Base-by-base conservation (phyloP, 2,888 invertebrate genomes). In the Sicus ferrugineus region DNA sequence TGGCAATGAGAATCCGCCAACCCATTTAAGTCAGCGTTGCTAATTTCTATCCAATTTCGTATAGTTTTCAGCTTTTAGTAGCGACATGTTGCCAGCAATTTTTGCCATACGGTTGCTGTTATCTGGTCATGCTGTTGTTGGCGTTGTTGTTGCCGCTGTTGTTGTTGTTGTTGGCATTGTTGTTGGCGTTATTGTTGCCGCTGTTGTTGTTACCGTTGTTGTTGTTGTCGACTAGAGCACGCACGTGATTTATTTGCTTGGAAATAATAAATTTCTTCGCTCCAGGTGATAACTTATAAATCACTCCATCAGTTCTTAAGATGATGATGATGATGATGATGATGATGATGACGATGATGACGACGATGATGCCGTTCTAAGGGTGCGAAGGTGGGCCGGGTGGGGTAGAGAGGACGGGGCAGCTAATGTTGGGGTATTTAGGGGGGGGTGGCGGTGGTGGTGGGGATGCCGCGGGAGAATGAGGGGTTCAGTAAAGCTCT, bases 231-330 rank as follows among this genome's bases (percentile, higher is more conserved):
- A 11, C 46, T 19, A 21, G 30, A 46, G 58, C 58, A n/a, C n/a
- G n/a, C 46, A 34, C 71, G 73, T 82, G 82, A 82, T 82, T 82
- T 82, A 82, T 82, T 75, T 74, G 75, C 74, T 68, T 75, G 76
- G 72, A 75, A 76, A 77, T 77, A 82, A 82, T 83, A 82, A 81
- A 83, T 82, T 82, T 83, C 78, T 78, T 76, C 83, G 78, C 83
- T 83, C 82, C 82, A 82, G 82, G 82, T 82, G 82, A 73, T 80
- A 77, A 78, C 72, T 77, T 74, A 83, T 82, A 82, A 82, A 82
- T 82, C 81, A 82, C 78, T 83, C 80, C 75, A 83, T 83, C 83
- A 83, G 82, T 79, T 83, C 21, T 21, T 48, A 21, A 52, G 46
- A 16, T 46, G 26, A 42, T 7, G 46, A n/a, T n/a, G n/a, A n/a